Percentiles rank a stretch among this genome's conserved stretches.
These are phyloP conservation scores for Capitulum mitella DNA, from an alignment of 2,888 invertebrate species.

Conservation along the genomic window DNA sequence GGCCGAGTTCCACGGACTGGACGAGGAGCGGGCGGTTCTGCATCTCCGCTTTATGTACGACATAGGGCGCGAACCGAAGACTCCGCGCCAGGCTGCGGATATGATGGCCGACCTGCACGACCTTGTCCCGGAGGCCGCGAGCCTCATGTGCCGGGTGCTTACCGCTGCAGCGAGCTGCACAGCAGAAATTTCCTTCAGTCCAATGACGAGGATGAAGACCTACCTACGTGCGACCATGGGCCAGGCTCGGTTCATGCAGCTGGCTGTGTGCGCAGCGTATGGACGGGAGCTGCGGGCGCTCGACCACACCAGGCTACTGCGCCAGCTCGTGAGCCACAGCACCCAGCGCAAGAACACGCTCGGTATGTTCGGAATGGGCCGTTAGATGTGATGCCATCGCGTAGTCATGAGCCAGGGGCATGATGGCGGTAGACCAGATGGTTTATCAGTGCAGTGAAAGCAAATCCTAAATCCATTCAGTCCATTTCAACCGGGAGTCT, in stretches of 20 bases:
- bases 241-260: neutral
- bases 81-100: neutral
- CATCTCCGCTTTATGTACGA: neutral
- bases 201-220: neutral
- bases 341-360: neutral
- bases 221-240: neutral
- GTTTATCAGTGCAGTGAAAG: too few relatives aligned
- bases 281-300: neutral
- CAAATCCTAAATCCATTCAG: too few relatives aligned
- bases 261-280: neutral
- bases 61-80: neutral
- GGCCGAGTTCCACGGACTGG: too few relatives aligned
- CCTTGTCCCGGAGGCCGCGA: neutral
- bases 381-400: too few relatives aligned
- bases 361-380: neutral
- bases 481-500: too few relatives aligned
- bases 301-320: neutral
- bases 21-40: neutral
- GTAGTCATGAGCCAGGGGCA: too few relatives aligned
- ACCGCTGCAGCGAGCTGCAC: neutral
- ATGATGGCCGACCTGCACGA: neutral
- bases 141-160: neutral
- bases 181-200: neutral
- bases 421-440: too few relatives aligned
- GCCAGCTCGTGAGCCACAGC: neutral